phyloP scores from a whole-genome alignment of 2,113 vertebrate species.

The Scophthalmus maximus region DNA sequence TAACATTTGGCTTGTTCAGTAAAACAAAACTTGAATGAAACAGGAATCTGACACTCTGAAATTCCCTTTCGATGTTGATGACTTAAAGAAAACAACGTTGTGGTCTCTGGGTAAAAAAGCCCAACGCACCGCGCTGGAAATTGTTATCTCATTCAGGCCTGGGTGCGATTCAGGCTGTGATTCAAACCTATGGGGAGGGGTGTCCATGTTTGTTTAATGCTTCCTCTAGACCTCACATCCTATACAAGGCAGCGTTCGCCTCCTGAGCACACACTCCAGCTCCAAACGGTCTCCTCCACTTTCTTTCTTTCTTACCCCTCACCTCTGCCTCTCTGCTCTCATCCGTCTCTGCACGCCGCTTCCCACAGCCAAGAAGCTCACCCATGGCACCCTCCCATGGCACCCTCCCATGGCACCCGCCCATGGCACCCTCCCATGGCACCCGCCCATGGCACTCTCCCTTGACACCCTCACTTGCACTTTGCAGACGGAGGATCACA shows the following conservation, averaged over 20 bases:
- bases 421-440: conserved; percentile 35
- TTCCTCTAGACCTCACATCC: conserved; percentile 31
- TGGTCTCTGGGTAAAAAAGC: conserved; percentile 22
- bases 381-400: conserved; percentile 34
- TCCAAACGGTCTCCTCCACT: conserved; percentile 18
- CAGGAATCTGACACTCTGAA: conserved; percentile 31
- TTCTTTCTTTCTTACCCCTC: conserved; percentile 38
- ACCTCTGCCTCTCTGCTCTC: conserved; percentile 50
- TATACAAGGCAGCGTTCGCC: conserved; percentile 24
- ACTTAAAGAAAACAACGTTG: conserved; percentile 12
- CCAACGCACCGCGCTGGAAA: neutral
- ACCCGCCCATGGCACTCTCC: conserved; percentile 43
- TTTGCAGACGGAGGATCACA: conserved; percentile 60
- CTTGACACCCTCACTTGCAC: conserved; percentile 36
- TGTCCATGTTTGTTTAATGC: conserved; percentile 36
- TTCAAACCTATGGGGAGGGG: neutral
- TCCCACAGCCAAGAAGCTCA: conserved; percentile 28
- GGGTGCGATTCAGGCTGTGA: neutral
- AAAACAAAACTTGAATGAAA: conserved; percentile 23
- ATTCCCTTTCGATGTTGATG: conserved; percentile 29
- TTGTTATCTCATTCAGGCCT: conserved; percentile 35
- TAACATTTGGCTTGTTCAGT: conserved; percentile 33
- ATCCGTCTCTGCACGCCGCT: conserved; percentile 56
- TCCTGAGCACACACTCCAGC: conserved; percentile 13
- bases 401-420: conserved; percentile 42